Base-by-base conservation (phyloP, 1,140 invertebrate species). In the Drosophila miranda region DNA sequence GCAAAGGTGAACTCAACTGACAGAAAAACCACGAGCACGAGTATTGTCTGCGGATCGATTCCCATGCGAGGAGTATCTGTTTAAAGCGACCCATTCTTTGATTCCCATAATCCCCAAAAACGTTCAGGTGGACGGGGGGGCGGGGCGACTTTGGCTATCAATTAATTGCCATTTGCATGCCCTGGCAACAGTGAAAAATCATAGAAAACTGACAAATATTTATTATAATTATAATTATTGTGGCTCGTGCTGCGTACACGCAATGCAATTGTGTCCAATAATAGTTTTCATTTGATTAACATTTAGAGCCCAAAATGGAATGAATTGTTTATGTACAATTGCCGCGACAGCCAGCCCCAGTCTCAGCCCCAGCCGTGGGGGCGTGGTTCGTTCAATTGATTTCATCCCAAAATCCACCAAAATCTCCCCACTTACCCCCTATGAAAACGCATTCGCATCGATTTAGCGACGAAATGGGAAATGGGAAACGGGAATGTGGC, bases 251-350 rank as follows among this genome's bases (percentile, higher is more conserved):
- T 19, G 45, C 61, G 60, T 72, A 55, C 38, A 45, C 64, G 73
- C 69, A 77, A 61, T 55, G 45, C 64, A 67, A 68, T 68, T 68
- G 64, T 49, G 54, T 62, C 42, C 71, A 78, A 79, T 75, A 75
- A 72, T 68, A 72, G 64, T 60, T 51, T 67, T 66, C 76, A 86
- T 83, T 83, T 83, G 84, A 86, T 83, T 83, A 83, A 86, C 73
- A 86, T 80, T 73, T 80, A 73, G 72, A 19, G 34, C 51, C 45
- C 23, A 62, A 68, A 83, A 58, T 79, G 55, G 44, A 63, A 13
- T 38, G 34, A 67, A 55, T 68, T 52, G 57, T 75, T 75, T 84
- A 76, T 83, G 76, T 82, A 81, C 78, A 82, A 81, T 81, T 77
- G 60, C 23, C 59, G 58, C 49, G 54, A 53, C 58, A 63, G 51